These are phyloP conservation scores for Pseudomyrmex dendroicus DNA, from an alignment of 1,140 invertebrate genomes.

Conservation along the genomic window DNA sequence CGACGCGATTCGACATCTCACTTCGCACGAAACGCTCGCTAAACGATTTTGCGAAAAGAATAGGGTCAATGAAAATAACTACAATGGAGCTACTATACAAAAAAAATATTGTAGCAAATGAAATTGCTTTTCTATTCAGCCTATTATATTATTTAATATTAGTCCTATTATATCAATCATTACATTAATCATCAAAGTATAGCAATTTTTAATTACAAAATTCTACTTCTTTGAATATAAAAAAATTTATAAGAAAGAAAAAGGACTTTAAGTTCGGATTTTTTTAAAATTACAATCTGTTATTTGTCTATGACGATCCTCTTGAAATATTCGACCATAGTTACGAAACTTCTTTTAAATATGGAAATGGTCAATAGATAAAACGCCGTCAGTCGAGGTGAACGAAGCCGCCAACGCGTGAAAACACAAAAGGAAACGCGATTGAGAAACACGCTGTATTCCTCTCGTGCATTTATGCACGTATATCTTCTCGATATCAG, in stretches of 20 bases:
- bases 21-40: slow-evolving; percentile 3
- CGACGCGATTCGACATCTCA: slow-evolving; percentile 14
- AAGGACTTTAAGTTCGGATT: not conserved
- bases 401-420: slow-evolving; percentile 21
- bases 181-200: not conserved
- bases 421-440: slow-evolving; percentile 41
- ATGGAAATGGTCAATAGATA: slow-evolving; percentile 13
- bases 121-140: not conserved
- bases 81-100: not conserved
- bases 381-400: not conserved
- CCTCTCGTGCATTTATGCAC: slow-evolving; percentile 11
- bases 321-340: not conserved
- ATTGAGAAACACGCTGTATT: slow-evolving; percentile 7
- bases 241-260: no score
- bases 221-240: not conserved
- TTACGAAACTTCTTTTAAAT: not conserved
- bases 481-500: slow-evolving; percentile 58
- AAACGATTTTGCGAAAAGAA: slow-evolving; percentile 8
- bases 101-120: not conserved
- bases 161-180: not conserved
- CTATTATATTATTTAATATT: slow-evolving; percentile 1
- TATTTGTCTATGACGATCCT: not conserved
- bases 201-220: not conserved
- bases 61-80: not conserved
- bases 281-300: not conserved